Percentiles rank a stretch among this genome's conserved stretches.
Evolutionary conservation across 2,113 vertebrate species (phyloP).

Genomic region (Xiphias gladius): DNA sequence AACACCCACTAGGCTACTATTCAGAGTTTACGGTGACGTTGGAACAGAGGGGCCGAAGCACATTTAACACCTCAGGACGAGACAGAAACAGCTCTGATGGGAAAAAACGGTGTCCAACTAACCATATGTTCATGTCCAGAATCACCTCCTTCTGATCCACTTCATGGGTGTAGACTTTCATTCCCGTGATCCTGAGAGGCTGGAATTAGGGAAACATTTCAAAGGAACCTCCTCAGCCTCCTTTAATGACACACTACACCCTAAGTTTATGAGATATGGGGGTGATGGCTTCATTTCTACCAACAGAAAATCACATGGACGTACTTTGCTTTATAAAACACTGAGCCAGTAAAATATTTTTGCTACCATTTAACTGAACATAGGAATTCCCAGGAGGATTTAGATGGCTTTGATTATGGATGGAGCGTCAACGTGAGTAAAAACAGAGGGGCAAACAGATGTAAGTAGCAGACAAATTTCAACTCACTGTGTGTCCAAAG

Average conservation of each 20-base stretch:
- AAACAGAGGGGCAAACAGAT: background rate
- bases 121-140: slow-evolving; percentile 93
- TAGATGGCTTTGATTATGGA: background rate
- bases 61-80: background rate
- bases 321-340: background rate
- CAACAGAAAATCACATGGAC: no score
- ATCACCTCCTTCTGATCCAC: slow-evolving; percentile 89
- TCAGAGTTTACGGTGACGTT: background rate
- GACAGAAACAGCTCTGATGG: background rate
- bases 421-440: background rate
- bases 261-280: background rate
- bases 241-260: background rate
- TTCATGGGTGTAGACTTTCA: slow-evolving; percentile 90
- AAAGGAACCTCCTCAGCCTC: background rate
- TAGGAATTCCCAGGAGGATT: background rate
- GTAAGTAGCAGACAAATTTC: background rate
- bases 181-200: slow-evolving; percentile 91
- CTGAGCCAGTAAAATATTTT: background rate
- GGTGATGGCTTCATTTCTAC: no score
- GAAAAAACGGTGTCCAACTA: background rate
- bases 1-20: background rate
- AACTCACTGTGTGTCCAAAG: slow-evolving; percentile 91
- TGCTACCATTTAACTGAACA: background rate
- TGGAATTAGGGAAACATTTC: slow-evolving; percentile 72
- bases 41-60: background rate